Evolutionary conservation across 2,888 invertebrate genomes (phyloP).

Genomic region (Netelia virgata): DNA sequence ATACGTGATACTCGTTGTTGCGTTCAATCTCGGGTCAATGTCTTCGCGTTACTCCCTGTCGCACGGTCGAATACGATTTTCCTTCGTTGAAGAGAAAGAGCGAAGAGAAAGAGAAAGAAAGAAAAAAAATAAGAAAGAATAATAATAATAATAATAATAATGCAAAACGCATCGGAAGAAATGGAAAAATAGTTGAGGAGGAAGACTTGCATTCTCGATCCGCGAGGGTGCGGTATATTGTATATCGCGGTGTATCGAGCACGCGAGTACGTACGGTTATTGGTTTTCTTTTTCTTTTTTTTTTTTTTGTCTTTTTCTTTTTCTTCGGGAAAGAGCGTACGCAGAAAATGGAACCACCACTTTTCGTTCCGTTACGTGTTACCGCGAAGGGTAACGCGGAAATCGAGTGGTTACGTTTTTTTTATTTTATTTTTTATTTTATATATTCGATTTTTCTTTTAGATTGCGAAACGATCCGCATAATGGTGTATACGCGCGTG

Average conservation of each 20-base stretch:
- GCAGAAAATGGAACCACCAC: constrained; percentile 28
- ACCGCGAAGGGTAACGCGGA: background rate
- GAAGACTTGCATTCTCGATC: constrained; percentile 63
- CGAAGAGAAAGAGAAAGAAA: constrained; percentile 55
- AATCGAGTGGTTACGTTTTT: background rate
- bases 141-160: background rate
- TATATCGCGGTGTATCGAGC: constrained; percentile 48
- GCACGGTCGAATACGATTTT: background rate
- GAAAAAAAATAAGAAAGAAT: constrained; percentile 45
- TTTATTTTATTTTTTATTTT: background rate
- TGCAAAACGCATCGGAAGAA: background rate
- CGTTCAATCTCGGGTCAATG: constrained; percentile 36
- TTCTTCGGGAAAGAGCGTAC: constrained; percentile 11
- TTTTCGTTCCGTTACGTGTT: constrained; percentile 53
- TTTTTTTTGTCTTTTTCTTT: too few relatives aligned
- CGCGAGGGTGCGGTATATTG: constrained; percentile 27
- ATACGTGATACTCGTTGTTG: constrained; percentile 20
- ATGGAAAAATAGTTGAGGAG: constrained; percentile 35
- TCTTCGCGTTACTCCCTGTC: background rate
- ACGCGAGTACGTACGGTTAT: constrained; percentile 51
- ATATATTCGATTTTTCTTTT: too few relatives aligned
- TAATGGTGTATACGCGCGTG: too few relatives aligned
- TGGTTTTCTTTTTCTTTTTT: constrained; percentile 14
- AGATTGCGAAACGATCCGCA: too few relatives aligned
- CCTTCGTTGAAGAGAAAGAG: constrained; percentile 34